Percentiles rank a stretch among this genome's conserved stretches.
phyloP scores from a whole-genome alignment of 2,797 vertebrate genomes.

The Cirrhinus molitorella region DNA sequence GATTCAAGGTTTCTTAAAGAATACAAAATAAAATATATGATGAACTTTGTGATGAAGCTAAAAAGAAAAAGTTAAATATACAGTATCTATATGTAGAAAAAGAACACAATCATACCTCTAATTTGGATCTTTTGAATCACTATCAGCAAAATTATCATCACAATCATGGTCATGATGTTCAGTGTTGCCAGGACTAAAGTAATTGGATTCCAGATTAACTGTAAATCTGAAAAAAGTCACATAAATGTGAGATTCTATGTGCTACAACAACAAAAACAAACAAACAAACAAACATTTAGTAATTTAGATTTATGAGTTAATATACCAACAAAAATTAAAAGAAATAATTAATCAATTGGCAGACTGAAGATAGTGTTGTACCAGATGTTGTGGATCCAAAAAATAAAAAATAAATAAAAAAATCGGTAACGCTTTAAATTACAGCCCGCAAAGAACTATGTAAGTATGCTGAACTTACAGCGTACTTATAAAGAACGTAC shows the following conservation, averaged over 20 bases:
- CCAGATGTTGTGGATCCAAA: neutral
- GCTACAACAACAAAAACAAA: neutral
- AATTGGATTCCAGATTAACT: neutral
- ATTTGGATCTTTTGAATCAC: neutral
- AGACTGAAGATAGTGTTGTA: neutral
- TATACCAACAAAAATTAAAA: neutral
- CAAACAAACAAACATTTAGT: neutral
- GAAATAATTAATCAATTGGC: neutral
- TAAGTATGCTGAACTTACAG: no score
- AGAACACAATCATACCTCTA: neutral
- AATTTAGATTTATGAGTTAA: neutral
- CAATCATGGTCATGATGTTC: neutral
- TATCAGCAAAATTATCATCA: conserved; percentile 1
- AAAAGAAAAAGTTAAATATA: neutral
- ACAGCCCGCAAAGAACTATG: no score
- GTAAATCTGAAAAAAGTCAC: neutral
- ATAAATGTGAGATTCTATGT: neutral
- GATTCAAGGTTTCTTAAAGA: neutral
- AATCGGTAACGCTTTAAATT: no score
- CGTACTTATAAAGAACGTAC: no score
- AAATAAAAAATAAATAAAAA: no score
- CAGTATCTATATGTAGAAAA: neutral
- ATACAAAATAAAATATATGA: neutral
- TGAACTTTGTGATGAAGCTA: neutral
- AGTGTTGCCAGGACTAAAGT: conserved; percentile 2